Conservation (phyloP, 2,113 vertebrate genomes). For the Madoqua kirkii region DNA sequence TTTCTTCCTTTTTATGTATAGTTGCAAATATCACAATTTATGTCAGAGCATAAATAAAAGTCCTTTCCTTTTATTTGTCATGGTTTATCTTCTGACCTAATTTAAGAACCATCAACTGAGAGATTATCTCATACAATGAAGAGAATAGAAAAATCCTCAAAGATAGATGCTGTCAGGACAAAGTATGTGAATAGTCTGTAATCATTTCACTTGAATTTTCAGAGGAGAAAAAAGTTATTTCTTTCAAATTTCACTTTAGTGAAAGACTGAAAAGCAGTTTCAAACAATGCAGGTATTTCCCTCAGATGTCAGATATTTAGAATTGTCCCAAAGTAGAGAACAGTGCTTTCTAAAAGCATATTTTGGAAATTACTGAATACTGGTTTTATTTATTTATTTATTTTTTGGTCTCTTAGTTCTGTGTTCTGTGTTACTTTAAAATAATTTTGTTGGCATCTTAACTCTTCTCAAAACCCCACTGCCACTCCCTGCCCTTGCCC, state of each 20-base stretch:
- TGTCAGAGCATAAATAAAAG: constrained; percentile 42
- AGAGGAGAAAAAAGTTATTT: background rate
- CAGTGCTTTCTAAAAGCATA: constrained; percentile 34
- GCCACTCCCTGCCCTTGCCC: background rate
- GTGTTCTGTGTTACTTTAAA: background rate
- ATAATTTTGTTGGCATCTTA: background rate
- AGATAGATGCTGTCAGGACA: constrained; percentile 41
- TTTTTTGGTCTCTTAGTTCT: background rate
- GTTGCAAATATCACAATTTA: constrained; percentile 46
- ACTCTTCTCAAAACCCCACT: background rate
- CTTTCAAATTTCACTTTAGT: constrained; percentile 37
- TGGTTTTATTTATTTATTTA: too few relatives aligned
- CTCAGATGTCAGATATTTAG: constrained; percentile 32
- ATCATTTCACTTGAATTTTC: constrained; percentile 5
- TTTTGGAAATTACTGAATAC: constrained; percentile 12
- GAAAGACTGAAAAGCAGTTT: constrained; percentile 26
- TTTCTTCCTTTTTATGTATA: background rate
- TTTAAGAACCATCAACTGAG: constrained; percentile 11
- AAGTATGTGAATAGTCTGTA: constrained; percentile 36
- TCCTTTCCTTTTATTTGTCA: background rate
- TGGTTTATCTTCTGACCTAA: constrained; percentile 37
- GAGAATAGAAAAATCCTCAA: constrained; percentile 8
- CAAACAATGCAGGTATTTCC: background rate
- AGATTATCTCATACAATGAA: constrained; percentile 34
- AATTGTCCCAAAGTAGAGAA: background rate